Base-by-base conservation (phyloP, 2,797 vertebrate genomes). In the Crossoptilon crossoptilon region DNA sequence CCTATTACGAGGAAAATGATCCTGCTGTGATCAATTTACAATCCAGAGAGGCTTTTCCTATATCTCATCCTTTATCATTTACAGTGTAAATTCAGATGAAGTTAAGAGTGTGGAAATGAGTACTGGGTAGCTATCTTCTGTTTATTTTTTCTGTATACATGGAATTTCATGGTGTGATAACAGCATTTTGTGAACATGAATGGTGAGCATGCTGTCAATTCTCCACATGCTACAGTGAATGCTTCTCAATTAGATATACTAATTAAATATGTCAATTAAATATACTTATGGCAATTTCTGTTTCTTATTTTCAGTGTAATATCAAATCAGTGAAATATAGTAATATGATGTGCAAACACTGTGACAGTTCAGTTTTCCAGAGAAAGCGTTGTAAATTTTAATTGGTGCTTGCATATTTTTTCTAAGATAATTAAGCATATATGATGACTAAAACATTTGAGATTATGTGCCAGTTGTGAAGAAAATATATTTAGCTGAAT, bases 21-120 rank as follows among this genome's bases (percentile, higher is more conserved):
- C 78, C 78, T 94, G 49, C 86, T 94, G 72, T 93, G 91, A 87
- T 91, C 69, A 88, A 62, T 95, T 93, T 77, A 51, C 41, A 93
- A 2, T 66, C 75, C 59, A 70, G 75, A 85, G 63, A 78, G 62
- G 35, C 87, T 63, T 46, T 91, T 94, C 49, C 39, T 23, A 31
- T 88, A 82, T 58, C 68, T 93, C 71, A 74, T 88, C 68, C 68
- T 88, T 79, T 90, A 58, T 82, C 56, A 33, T 88, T 87, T 75
- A 31, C 39, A 46, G 12, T 53, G 0, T 73, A 67, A 92, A 58
- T 0, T 0, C 69, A 89, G 72, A 35, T 66, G 84, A 76, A 71
- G 22, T 44, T 84, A 48, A 48, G 48, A 78, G 26, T 58, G 37
- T 93, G 71, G 85, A 86, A 91, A 87, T 92, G 1, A 0, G 10